Evolutionary conservation across 2,113 vertebrate genomes (phyloP), one percentile per base, ranked within the genome.

Genomic region (Larimichthys crocea): DNA sequence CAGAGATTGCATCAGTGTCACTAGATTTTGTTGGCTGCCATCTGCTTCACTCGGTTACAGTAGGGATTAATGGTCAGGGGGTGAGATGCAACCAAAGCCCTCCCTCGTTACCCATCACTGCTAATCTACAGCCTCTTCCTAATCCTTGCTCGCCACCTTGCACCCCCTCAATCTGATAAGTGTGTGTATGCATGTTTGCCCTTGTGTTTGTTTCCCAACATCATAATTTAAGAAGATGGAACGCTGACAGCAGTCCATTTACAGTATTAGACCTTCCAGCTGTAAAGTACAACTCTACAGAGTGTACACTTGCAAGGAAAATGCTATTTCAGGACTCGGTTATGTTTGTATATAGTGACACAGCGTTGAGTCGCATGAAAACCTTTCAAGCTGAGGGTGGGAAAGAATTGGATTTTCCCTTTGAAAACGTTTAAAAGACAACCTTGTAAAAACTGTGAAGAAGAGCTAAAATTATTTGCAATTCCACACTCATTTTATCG

Each of bases 41-140:
- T 94, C 94, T 93, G 93, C 82, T 92, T 87, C 81, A 44, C 92
- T 92, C 83, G 55, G 82, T 91, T 94, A 91, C 83, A 74, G 80
- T 85, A 42, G 69, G 86, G 88, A 93, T 94, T 93, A 89, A 92
- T 93, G 88, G 84, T 83, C 92, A 83, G 83, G 86, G 35, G 80
- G 80, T 90, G 89, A 87, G 76, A 78, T 22, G 60, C 77, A 81
- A 49, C 79, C 87, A 67, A 84, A 91, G 83, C 86, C 80, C 68
- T 84, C 63, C 79, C 79, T 78, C 26, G 24, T 76, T 73, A 86
- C 78, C 73, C 80, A 84, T 80, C 80, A 44, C 79, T 86, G 84
- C 73, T 91, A 90, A 90, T 91, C 88, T 90, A 74, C 67, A 80
- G 57, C 74, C 48, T 67, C 75, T 61, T 80, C 76, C 80, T 88